phyloP scores from a whole-genome alignment of 2,797 vertebrate species.

The Chaetophractus vellerosus region DNA sequence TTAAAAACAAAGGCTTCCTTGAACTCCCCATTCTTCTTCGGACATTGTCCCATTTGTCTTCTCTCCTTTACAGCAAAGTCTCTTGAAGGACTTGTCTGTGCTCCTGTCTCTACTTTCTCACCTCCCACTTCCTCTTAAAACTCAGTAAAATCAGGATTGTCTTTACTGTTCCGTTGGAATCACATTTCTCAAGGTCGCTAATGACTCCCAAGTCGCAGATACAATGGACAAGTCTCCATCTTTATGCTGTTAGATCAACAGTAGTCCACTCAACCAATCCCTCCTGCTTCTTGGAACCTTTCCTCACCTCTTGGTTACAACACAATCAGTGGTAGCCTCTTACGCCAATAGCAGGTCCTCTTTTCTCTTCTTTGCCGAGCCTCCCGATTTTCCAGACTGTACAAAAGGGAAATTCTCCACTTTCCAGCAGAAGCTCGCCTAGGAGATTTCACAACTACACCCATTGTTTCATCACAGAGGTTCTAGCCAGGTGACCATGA shows the following conservation, averaged over 20 bases:
- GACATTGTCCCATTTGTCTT: no score
- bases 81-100: not conserved
- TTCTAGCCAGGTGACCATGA: not conserved
- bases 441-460: not conserved
- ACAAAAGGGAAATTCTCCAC: not conserved
- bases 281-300: not conserved
- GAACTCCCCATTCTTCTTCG: not conserved
- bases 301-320: not conserved
- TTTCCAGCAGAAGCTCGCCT: not conserved
- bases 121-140: not conserved
- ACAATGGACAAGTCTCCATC: not conserved
- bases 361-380: not conserved
- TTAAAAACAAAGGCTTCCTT: not conserved
- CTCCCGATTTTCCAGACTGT: not conserved
- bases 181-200: not conserved
- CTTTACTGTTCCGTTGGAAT: not conserved
- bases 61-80: not conserved
- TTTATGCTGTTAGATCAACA: not conserved
- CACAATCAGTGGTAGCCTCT: not conserved
- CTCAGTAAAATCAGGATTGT: not conserved
- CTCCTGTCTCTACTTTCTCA: not conserved
- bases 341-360: not conserved
- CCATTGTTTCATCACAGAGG: not conserved
- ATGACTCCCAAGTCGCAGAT: no score
- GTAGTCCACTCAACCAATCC: accelerated